Evolutionary conservation across 1,140 invertebrate species (phyloP).

Genomic region (Drosophila mayri): DNA sequence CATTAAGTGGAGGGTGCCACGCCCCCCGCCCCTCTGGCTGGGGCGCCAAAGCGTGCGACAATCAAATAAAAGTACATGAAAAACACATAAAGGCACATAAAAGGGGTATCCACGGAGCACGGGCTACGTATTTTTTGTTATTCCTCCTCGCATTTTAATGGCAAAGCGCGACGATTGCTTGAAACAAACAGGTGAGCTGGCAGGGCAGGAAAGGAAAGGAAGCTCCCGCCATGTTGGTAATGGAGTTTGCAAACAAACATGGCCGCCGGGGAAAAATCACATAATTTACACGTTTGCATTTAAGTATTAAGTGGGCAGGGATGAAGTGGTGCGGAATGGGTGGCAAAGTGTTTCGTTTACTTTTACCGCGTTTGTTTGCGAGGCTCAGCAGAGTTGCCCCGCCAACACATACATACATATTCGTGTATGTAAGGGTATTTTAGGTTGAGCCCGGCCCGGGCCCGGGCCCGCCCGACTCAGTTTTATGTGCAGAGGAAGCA

Average conservation of each 20-base stretch:
- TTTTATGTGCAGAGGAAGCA: constrained; percentile 80
- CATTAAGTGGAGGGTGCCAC: constrained; percentile 48
- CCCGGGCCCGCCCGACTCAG: constrained; percentile 43
- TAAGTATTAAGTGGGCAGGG: constrained; percentile 75
- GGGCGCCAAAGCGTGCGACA: constrained; percentile 77
- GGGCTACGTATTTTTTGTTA: constrained; percentile 32
- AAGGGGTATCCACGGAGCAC: constrained; percentile 61
- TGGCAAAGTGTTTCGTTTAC: constrained; percentile 78
- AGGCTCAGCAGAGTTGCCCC: constrained; percentile 62
- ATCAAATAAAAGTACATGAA: constrained; percentile 84
- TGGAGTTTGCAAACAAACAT: constrained; percentile 83
- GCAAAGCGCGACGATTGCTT: constrained; percentile 77
- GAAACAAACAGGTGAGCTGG: constrained; percentile 72
- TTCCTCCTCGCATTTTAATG: constrained; percentile 63
- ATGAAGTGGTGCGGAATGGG: not conserved
- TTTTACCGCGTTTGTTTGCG: constrained; percentile 72
- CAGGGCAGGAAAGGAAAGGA: constrained; percentile 17
- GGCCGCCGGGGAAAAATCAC: constrained; percentile 82
- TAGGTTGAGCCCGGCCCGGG: constrained; percentile 33
- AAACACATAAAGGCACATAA: constrained; percentile 73
- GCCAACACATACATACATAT: constrained; percentile 7
- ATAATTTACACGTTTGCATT: constrained; percentile 83
- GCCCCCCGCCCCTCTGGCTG: not conserved
- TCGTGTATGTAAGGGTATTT: constrained; percentile 69
- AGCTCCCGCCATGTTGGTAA: constrained; percentile 79